A percentile compares a stretch with the other conserved stretches of the same genome.
These are phyloP conservation scores for Trachurus trachurus DNA, from an alignment of 2,797 vertebrate genomes.

Conservation along the genomic window DNA sequence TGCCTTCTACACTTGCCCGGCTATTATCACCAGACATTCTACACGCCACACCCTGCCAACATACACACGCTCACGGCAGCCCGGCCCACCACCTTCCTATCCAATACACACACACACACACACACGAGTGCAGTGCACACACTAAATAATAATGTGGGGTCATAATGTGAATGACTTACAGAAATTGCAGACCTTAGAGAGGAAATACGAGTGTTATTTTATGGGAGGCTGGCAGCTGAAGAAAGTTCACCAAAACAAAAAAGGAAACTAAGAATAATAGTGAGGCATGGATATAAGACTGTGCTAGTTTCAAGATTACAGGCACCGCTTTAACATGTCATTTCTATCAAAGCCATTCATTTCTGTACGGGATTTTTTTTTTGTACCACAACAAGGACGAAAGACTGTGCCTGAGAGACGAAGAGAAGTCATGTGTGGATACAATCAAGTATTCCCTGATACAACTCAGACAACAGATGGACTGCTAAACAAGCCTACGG, in stretches of 20 bases:
- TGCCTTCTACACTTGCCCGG: constrained; percentile 78
- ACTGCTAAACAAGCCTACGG: not conserved
- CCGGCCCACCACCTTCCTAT: constrained; percentile 73
- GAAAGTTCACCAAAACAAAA: constrained; percentile 51
- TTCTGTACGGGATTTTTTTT: constrained; percentile 22
- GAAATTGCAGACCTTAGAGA: constrained; percentile 74
- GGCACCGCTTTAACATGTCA: constrained; percentile 45
- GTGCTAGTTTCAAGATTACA: constrained; percentile 61
- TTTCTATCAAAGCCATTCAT: constrained; percentile 44
- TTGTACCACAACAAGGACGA: constrained; percentile 19
- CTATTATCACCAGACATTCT: constrained; percentile 80
- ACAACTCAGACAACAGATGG: not conserved
- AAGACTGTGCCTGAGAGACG: constrained; percentile 14
- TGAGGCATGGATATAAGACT: constrained; percentile 42
- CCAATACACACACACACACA: constrained; percentile 69
- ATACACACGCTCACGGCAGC: constrained; percentile 72
- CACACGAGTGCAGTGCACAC: no score
- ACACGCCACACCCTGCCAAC: constrained; percentile 80
- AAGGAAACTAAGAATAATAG: constrained; percentile 72
- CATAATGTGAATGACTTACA: constrained; percentile 75
- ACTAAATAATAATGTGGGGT: constrained; percentile 81
- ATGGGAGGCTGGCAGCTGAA: constrained; percentile 74
- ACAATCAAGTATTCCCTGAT: constrained; percentile 18
- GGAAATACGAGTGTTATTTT: constrained; percentile 83
- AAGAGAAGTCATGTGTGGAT: constrained; percentile 30